phyloP scores from a whole-genome alignment of 2,888 invertebrate species.

The Leptogaster cylindrica region DNA sequence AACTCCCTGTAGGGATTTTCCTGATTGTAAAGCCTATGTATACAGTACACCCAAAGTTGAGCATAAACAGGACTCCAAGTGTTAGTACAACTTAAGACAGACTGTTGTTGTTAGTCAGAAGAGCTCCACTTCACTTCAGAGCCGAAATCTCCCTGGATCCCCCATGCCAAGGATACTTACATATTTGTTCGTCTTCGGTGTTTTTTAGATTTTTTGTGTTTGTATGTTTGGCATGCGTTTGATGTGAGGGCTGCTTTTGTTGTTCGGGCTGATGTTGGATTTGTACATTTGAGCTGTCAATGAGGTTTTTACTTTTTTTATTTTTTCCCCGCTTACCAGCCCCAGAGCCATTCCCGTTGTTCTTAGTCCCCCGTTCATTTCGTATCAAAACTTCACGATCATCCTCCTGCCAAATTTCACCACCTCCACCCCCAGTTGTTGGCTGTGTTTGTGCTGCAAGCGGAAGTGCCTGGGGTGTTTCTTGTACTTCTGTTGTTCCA shows the following conservation, averaged over 20 bases:
- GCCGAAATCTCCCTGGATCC: too few species aligned
- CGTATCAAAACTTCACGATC: conserved; percentile 81
- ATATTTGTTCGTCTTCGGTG: conserved; percentile 41
- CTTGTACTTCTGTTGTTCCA: conserved; percentile 60
- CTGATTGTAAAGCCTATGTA: conserved; percentile 6
- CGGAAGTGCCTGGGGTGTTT: conserved; percentile 60
- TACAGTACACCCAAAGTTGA: neutral
- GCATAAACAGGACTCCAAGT: neutral
- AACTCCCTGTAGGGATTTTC: conserved; percentile 24
- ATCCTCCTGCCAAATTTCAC: conserved; percentile 80
- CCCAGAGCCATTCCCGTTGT: conserved; percentile 65
- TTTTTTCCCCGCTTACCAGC: conserved; percentile 55
- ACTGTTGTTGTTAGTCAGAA: conserved; percentile 35
- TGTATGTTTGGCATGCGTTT: conserved; percentile 53
- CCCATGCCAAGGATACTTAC: conserved; percentile 41
- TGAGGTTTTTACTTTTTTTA: conserved; percentile 53
- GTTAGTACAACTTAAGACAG: conserved; percentile 30
- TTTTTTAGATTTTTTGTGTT: conserved; percentile 42
- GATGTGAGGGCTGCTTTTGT: conserved; percentile 43
- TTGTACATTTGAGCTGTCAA: conserved; percentile 38
- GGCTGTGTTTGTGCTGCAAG: conserved; percentile 60
- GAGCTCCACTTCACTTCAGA: conserved; percentile 10
- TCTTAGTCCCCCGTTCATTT: conserved; percentile 79
- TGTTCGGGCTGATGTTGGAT: conserved; percentile 5
- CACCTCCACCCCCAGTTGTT: conserved; percentile 55